Base-by-base conservation (phyloP, 2,888 invertebrate species). In the Nemurella pictetii region DNA sequence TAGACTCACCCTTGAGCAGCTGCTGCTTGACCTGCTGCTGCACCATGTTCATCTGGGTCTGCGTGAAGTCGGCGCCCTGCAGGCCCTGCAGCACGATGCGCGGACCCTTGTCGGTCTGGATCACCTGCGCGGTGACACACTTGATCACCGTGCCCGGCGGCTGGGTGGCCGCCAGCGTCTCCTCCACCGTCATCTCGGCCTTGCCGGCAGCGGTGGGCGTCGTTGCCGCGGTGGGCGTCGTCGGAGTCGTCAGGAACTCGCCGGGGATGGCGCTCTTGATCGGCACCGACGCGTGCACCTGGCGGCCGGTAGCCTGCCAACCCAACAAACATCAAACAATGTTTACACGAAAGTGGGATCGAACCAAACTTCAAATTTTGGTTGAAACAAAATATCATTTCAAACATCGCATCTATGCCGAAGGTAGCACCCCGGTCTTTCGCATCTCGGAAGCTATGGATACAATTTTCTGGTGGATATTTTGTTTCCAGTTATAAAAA, bases 1-100 rank as follows among this genome's bases (percentile, higher is more conserved):
- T 73, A 28, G 20, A 5, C 86, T 88, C 90, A 96, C 96, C 96
- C 94, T 96, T 96, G 83, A 96, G 91, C 83, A 97, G 90, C 89
- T 97, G 97, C 88, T 96, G 96, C 90, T 97, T 97, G 26, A 97
- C 96, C 92, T 97, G 97, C 87, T 96, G 95, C 88, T 97, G 96
- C 0, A 97, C 96, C 85, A 96, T 92, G 2, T 95, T 94, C 87
- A 97, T 90, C 89, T 97, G 97, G 87, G 96, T 95, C 0, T 94
- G 95, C 0, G 96, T 95, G 87, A 97, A 94, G 87, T 96, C 95
- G 86, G 96, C 95, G 0, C 96, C 96, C 87, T 96, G 95, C 30
- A 97, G 91, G 12, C 97, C 97, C 89, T 97, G 96, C 84, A 97
- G 90, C 15, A 97, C 96, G 87, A 97, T 97, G 88, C 96, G 93